Evolutionary conservation across 2,797 vertebrate species (phyloP).

Genomic region (Oryzias sinensis): DNA sequence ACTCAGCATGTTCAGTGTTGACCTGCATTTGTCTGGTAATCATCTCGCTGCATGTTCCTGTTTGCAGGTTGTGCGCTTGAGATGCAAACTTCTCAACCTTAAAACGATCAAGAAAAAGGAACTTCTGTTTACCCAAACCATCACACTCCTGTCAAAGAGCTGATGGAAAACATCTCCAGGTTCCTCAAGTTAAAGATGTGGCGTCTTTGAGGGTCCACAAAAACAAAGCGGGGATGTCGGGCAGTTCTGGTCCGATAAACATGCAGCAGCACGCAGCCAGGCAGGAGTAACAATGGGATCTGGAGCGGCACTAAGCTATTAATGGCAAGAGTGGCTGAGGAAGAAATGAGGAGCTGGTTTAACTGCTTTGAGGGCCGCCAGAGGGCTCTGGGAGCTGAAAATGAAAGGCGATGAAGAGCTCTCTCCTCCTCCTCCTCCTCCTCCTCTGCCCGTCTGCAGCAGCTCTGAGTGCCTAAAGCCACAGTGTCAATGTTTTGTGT

Average conservation of each 20-base stretch:
- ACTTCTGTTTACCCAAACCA: neutral
- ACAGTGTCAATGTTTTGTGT: constrained; percentile 31
- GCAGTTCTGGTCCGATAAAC: constrained; percentile 72
- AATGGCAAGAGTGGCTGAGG: constrained; percentile 60
- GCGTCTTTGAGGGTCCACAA: constrained; percentile 25
- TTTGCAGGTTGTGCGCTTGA: constrained; percentile 20
- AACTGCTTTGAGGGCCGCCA: constrained; percentile 43
- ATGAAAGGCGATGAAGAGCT: constrained; percentile 32
- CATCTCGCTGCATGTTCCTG: constrained; percentile 7
- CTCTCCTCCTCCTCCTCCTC: constrained; percentile 5
- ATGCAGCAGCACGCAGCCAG: constrained; percentile 54
- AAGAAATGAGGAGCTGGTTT: constrained; percentile 38
- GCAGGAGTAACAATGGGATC: constrained; percentile 68
- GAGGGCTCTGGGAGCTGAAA: constrained; percentile 55
- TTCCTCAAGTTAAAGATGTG: constrained; percentile 15
- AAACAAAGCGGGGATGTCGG: constrained; percentile 44
- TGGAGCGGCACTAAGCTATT: constrained; percentile 71
- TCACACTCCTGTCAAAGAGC: neutral
- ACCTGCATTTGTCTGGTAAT: constrained; percentile 8
- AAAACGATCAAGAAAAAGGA: constrained; percentile 3
- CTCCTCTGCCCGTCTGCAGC: constrained; percentile 6
- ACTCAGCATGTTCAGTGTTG: constrained; percentile 28
- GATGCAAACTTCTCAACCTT: neutral
- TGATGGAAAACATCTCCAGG: constrained; percentile 18
- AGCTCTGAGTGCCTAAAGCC: constrained; percentile 33